Base-by-base conservation (phyloP, 2,888 invertebrate species). In the Halictus quadricinctus region DNA sequence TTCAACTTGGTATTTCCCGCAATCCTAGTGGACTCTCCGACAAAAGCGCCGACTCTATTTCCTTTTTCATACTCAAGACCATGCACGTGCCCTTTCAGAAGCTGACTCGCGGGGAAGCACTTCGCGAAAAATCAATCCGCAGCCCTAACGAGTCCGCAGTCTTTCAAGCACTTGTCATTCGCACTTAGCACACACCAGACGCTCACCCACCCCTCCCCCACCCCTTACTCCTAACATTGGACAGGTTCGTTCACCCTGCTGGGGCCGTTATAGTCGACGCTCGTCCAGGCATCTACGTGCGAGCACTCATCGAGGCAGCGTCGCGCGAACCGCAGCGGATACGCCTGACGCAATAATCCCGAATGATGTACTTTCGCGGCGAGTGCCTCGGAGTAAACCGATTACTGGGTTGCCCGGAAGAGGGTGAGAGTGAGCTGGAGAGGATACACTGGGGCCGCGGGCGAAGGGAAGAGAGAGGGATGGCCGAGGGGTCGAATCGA, bases 281-380 rank as follows among this genome's bases (percentile, higher is more conserved):
- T 46, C 64, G 70, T 64, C 64, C 77, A 72, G 69, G 85, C 77
- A 66, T 72, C 80, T 54, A 82, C 81, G 74, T 60, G 77, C 75
- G 46, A 79, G 66, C 72, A 72, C 72, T 36, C 75, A 54, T 73
- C 72, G 72, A 70, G 80, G 74, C 48, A 46, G n/a, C 70, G 50
- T 64, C 54, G 64, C 76, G 75, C 72, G 76, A n/a, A 54, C 79
- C 72, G 64, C 69, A 81, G 64, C 81, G 85, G 81, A 86, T 86
- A 86, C 86, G 80, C 88, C 79, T 83, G 88, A 86, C 82, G 89
- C 86, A 89, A 85, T 88, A 89, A 89, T 89, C 88, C 82, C 83
- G 88, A 88, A 88, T 89, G 88, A 88, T 85, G 89, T 84, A 87
- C 87, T 88, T 89, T 85, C 84, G 81, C 69, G 81, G 84, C 85